Conservation (phyloP, 1,140 invertebrate species). For the Epicauta chinensis region DNA sequence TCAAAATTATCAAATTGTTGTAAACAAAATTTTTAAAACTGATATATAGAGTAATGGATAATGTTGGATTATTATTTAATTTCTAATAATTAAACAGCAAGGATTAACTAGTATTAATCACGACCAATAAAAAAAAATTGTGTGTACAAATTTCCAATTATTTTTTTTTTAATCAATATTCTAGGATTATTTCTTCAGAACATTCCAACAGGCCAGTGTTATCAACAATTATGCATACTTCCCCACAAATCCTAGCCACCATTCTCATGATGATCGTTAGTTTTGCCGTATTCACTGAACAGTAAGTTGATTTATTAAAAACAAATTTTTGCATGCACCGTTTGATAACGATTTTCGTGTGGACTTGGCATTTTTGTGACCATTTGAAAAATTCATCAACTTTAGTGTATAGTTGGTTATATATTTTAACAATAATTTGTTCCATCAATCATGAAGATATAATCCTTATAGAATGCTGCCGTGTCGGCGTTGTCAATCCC, state of each 20-base stretch:
- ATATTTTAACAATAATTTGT: not conserved
- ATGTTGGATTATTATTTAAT: too few relatives aligned
- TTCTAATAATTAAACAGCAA: too few relatives aligned
- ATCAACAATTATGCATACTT: constrained; percentile 10
- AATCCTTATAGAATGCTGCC: not conserved
- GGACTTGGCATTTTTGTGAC: not conserved
- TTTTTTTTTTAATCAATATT: not conserved
- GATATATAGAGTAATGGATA: too few relatives aligned
- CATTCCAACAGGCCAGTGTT: constrained; percentile 1
- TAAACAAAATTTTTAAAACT: too few relatives aligned
- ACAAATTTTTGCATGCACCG: too few relatives aligned
- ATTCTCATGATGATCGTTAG: constrained; percentile 12
- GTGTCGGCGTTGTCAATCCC: constrained; percentile 10
- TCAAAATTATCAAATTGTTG: too few relatives aligned
- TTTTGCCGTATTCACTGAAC: constrained; percentile 9
- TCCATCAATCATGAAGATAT: too few relatives aligned
- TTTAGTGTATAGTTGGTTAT: constrained; percentile 1
- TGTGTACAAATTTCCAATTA: not conserved
- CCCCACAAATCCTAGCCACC: constrained; percentile 6
- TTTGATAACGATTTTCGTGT: too few relatives aligned
- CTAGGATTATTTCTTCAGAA: constrained; percentile 8
- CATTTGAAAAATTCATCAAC: not conserved
- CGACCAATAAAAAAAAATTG: too few relatives aligned
- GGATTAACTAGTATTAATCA: too few relatives aligned
- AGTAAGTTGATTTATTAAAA: too few relatives aligned